phyloP scores from a whole-genome alignment of 2,888 invertebrate genomes.

The Sinotaia quadrata region DNA sequence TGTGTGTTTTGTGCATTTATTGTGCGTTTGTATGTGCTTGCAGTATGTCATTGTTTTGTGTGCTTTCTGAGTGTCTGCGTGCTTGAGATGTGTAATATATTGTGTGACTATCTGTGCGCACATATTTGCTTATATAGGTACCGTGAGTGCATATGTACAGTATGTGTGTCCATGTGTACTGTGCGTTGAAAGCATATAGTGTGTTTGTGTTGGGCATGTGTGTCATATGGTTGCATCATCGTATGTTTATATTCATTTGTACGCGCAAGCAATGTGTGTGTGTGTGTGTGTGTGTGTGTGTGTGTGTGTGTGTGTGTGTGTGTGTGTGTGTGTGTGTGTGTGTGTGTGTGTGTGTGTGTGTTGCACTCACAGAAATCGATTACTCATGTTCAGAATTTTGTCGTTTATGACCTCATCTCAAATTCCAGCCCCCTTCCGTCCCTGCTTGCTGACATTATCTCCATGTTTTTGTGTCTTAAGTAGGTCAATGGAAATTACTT shows the following conservation, averaged over 20 bases:
- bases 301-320: neutral
- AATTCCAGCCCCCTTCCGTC: no score
- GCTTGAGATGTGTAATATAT: no score
- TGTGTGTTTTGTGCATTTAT: no score
- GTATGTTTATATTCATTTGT: neutral
- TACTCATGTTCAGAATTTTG: no score
- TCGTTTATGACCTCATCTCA: no score
- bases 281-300: neutral
- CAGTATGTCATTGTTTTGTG: no score
- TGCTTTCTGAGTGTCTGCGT: no score
- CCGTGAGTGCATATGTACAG: neutral
- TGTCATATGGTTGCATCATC: neutral
- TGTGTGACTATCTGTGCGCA: neutral
- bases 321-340: slow-evolving; percentile 8
- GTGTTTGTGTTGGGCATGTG: slow-evolving; percentile 8
- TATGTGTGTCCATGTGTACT: neutral
- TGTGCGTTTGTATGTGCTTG: no score
- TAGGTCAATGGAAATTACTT: neutral
- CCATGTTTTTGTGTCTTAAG: no score
- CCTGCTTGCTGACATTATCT: no score
- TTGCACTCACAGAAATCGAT: no score
- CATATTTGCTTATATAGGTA: neutral
- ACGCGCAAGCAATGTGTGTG: neutral
- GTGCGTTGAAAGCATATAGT: neutral
- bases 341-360: slow-evolving; percentile 3